Percentiles rank a stretch among this genome's conserved stretches.
These are phyloP conservation scores for Sinocyclocheilus grahami DNA, from an alignment of 2,113 vertebrate genomes.

Conservation along the genomic window DNA sequence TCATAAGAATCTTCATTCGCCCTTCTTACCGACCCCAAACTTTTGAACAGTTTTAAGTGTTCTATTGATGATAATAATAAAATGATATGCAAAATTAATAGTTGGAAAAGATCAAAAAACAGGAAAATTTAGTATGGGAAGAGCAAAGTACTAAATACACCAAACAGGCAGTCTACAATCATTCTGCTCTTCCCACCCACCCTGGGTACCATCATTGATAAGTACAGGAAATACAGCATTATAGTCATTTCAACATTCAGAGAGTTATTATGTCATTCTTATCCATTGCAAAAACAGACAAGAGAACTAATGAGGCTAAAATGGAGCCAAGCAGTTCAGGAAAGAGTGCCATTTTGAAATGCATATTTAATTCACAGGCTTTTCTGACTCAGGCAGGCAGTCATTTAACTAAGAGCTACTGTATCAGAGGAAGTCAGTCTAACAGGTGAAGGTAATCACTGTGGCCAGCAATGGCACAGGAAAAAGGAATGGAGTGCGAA, in stretches of 20 bases:
- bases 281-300: background rate
- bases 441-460: slow-evolving; percentile 65
- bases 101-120: background rate
- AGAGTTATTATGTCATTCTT: slow-evolving; percentile 15
- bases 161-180: background rate
- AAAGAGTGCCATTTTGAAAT: slow-evolving; percentile 26
- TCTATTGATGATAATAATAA: background rate
- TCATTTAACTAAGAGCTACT: slow-evolving; percentile 41
- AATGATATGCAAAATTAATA: background rate
- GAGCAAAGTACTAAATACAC: background rate
- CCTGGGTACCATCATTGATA: background rate
- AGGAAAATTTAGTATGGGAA: background rate
- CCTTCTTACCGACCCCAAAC: background rate
- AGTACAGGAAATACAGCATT: background rate
- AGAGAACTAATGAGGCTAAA: slow-evolving; percentile 19
- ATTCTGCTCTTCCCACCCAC: background rate
- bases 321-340: slow-evolving; percentile 7
- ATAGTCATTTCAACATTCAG: background rate
- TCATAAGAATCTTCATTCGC: background rate
- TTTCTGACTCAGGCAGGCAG: slow-evolving; percentile 44
- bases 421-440: slow-evolving; percentile 53
- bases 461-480: slow-evolving; percentile 59
- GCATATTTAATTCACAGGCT: slow-evolving; percentile 30
- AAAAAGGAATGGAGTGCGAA: slow-evolving; percentile 60
- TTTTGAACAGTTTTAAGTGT: background rate